Base-by-base conservation (phyloP, 2,888 invertebrate species). In the Pharmacophagus antenor region DNA sequence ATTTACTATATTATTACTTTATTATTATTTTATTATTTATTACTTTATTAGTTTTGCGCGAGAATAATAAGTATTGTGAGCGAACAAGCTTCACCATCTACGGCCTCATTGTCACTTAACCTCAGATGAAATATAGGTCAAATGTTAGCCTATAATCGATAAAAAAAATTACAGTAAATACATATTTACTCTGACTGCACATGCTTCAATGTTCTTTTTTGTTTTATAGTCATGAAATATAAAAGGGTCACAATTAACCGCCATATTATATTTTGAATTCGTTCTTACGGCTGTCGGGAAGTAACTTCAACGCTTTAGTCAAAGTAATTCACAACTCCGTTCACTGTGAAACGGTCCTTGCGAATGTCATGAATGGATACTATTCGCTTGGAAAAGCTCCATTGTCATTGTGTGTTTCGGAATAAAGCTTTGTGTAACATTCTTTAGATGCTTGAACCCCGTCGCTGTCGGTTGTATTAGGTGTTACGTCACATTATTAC, bases 291-390 rank as follows among this genome's bases (percentile, higher is more conserved):
- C 22, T 42, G 22, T 50, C 37, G 44, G 46, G 51, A 55, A 37
- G 46, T 20, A 56, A 44, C 60, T 55, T 46, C 46, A n/a, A 37
- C 49, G 60, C 60, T 60, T 60, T 60, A 56, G 55, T 60, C 51
- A 56, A 55, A 44, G 60, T 60, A 60, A 55, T 59, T 56, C 51
- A 60, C 60, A 53, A 46, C 50, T 21, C 49, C 41, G 55, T 50
- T 51, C 55, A 8, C 60, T 56, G 60, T 41, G 60, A 60, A 60
- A 56, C 60, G 46, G 60, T 51, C 60, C 55, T 60, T 60, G 55
- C 60, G 50, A 60, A 60, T 60, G 60, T 56, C 55, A 56, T 60
- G 60, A 60, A 60, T 60, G 60, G 60, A 60, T 60, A 60, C 60
- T 55, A 60, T 60, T 60, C 60, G 60, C 60, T 60, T 55, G 60